phyloP scores from a whole-genome alignment of 2,888 invertebrate species.

The Caenorhabditis auriculariae region DNA sequence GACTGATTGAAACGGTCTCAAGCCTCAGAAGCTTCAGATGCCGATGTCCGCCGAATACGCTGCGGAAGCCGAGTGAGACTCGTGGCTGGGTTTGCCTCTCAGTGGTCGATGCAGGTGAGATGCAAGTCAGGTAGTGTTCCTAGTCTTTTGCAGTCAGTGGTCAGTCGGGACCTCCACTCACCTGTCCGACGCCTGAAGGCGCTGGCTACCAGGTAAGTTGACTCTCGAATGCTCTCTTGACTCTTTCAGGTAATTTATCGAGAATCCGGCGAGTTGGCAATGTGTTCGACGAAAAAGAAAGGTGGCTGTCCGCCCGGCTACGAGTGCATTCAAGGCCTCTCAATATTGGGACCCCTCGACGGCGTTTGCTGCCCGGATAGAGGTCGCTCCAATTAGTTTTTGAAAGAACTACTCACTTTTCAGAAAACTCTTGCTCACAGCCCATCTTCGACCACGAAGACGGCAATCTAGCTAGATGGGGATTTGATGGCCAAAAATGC shows the following conservation, averaged over 20 bases:
- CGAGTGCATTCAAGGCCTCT: constrained; percentile 56
- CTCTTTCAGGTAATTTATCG: constrained; percentile 32
- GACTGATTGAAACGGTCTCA: not conserved
- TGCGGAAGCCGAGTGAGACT: constrained; percentile 30
- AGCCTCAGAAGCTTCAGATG: constrained; percentile 21
- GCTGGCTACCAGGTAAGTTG: constrained; percentile 48
- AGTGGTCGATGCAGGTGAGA: constrained; percentile 43
- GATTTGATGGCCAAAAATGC: constrained; percentile 48
- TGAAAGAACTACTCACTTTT: constrained; percentile 4
- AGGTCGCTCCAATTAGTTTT: constrained; percentile 17
- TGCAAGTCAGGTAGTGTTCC: not conserved
- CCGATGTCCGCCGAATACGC: constrained; percentile 42
- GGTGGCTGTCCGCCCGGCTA: constrained; percentile 36
- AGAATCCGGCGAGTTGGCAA: constrained; percentile 25
- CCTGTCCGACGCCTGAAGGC: constrained; percentile 57
- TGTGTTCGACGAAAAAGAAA: constrained; percentile 42
- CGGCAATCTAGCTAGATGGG: constrained; percentile 49
- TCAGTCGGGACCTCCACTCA: constrained; percentile 51
- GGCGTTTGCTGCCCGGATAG: constrained; percentile 55
- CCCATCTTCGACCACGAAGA: constrained; percentile 44
- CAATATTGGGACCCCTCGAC: constrained; percentile 37
- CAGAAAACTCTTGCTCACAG: constrained; percentile 42
- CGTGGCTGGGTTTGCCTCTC: constrained; percentile 46
- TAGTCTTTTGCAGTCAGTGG: constrained; percentile 47
- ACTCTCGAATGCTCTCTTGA: constrained; percentile 2